Base-by-base conservation (phyloP, 1,140 invertebrate species). In the Pissodes strobi region DNA sequence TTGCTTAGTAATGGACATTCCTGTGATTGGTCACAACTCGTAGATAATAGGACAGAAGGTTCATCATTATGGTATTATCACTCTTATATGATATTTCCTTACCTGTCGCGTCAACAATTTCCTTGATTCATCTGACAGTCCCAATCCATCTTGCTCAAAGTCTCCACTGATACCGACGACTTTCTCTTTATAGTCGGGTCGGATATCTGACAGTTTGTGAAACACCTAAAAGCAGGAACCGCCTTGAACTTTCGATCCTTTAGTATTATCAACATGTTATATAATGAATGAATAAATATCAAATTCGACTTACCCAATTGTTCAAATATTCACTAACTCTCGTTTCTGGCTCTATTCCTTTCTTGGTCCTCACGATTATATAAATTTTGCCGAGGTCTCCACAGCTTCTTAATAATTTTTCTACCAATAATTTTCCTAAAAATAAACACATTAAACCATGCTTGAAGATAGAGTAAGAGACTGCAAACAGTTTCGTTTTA, bases 361-460 rank as follows among this genome's bases (percentile, higher is more conserved):
- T 89, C 79, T 93, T 94, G n/a, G 83, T 81, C 68, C 92, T 79
- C 37, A 94, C 84, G 38, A 95, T 79, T 27, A 94, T 78, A 75
- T 90, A 94, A 67, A 95, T 85, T 18, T 81, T 85, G 25, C 84
- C 84, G 23, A 95, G 69, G 60, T 88, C 86, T 10, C 84, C 83
- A 77, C 92, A 94, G 22, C 86, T 87, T 59, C 91, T 82, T 18
- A 94, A 77, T 45, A 95, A 75, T 78, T 94, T 94, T 79, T 94
- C 91, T 34, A 94, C 87, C 23, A 93, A 79, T 17, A 88, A 81
- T 77, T 88, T 88, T 9, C 88, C 88, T 59, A 89, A 79, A 25
- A 66, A n/a, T n/a, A n/a, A n/a, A n/a, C n/a, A n/a, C n/a, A n/a
- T n/a, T n/a, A n/a, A n/a, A n/a, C n/a, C n/a, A n/a, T n/a, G n/a